Evolutionary conservation across 2,113 vertebrate species (phyloP).

Genomic region (Chelonoidis abingdonii): DNA sequence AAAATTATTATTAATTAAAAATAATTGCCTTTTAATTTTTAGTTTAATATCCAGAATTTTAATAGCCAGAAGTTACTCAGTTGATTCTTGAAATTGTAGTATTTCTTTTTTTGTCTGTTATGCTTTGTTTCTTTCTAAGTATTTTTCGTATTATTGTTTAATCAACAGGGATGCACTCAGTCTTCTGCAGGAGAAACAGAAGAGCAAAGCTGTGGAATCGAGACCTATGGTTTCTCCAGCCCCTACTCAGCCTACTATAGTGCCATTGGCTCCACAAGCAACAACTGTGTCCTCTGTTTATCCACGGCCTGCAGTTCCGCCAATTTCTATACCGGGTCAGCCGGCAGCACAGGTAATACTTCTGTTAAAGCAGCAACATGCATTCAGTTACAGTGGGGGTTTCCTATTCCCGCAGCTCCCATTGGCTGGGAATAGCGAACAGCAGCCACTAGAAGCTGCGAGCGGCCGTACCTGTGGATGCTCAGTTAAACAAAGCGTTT

Average conservation of each 20-base stretch:
- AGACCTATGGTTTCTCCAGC: slow-evolving; percentile 51
- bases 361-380: neutral
- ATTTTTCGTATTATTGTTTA: slow-evolving; percentile 28
- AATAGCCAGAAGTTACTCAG: neutral
- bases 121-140: slow-evolving; percentile 9
- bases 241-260: slow-evolving; percentile 31
- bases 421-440: no score
- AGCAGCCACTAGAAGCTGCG: no score
- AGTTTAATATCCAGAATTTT: neutral
- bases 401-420: no score
- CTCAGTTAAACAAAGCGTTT: no score
- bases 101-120: neutral
- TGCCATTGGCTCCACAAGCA: slow-evolving; percentile 13
- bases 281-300: slow-evolving; percentile 57
- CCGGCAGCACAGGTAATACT: slow-evolving; percentile 82
- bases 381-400: neutral
- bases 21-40: neutral
- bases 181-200: slow-evolving; percentile 83
- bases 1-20: neutral
- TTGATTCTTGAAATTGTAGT: neutral
- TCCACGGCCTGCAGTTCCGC: slow-evolving; percentile 84
- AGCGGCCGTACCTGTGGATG: no score
- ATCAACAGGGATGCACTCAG: slow-evolving; percentile 90
- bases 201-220: slow-evolving; percentile 54
- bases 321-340: slow-evolving; percentile 88